A percentile compares a stretch with the other conserved stretches of the same genome.
Conservation (phyloP, 2,888 invertebrate species). For the Netelia melanura region DNA sequence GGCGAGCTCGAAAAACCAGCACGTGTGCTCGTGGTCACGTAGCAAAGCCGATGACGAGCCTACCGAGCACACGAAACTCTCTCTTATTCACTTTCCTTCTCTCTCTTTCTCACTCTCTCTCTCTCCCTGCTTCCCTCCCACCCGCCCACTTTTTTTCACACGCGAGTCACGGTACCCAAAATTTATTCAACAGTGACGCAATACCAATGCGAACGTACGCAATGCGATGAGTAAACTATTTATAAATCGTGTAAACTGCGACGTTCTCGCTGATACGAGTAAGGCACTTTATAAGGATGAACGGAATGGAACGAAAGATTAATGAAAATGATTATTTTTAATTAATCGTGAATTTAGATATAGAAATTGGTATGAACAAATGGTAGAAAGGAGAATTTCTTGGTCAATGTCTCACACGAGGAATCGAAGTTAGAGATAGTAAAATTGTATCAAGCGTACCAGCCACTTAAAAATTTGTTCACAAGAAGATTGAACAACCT, state of each 20-base stretch:
- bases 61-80: constrained; percentile 8
- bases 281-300: not conserved
- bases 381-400: no score
- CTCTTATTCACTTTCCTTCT: not conserved
- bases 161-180: constrained; percentile 1
- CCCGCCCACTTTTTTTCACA: no score
- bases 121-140: no score
- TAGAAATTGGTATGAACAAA: not conserved
- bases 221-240: not conserved
- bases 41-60: constrained; percentile 32
- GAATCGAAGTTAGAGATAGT: no score
- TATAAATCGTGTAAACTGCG: not conserved
- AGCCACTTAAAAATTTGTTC: no score
- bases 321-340: not conserved
- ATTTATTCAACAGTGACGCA: constrained; percentile 51
- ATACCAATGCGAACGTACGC: not conserved
- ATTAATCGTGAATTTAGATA: not conserved
- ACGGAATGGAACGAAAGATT: not conserved
- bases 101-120: no score
- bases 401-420: no score
- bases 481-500: no score
- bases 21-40: constrained; percentile 45
- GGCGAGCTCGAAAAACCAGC: constrained; percentile 14
- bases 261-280: not conserved
- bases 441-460: no score